A percentile compares a stretch with the other conserved stretches of the same genome.
Evolutionary conservation across 2,797 vertebrate genomes (phyloP).

Genomic region (Lateolabrax maculatus): DNA sequence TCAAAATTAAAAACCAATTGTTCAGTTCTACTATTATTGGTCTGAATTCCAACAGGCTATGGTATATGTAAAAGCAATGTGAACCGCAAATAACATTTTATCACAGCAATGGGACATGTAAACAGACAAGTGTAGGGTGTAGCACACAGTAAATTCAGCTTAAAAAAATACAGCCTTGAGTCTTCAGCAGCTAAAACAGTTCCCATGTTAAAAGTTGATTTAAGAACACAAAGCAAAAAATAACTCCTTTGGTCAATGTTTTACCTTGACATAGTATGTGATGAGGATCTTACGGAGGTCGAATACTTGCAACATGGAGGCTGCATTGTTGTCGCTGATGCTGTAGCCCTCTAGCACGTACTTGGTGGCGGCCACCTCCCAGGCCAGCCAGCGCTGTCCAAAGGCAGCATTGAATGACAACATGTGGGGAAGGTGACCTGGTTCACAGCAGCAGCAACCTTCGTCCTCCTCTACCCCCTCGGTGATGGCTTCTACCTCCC

Average conservation of each 20-base stretch:
- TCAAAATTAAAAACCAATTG: background rate
- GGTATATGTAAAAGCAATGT: background rate
- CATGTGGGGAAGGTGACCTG: constrained; percentile 96
- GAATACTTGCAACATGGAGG: constrained; percentile 99
- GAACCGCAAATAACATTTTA: background rate
- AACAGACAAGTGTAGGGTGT: background rate
- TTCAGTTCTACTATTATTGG: background rate
- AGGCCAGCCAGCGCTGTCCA: constrained; percentile 97
- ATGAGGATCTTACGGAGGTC: constrained; percentile 98
- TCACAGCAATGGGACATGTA: background rate
- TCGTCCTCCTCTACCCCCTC: constrained; percentile 99
- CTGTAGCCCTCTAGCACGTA: constrained; percentile 98
- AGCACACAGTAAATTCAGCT: background rate
- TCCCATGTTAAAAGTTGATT: background rate
- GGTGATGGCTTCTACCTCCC: constrained; percentile 98
- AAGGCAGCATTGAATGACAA: constrained; percentile 98
- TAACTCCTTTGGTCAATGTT: background rate
- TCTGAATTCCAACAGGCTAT: background rate
- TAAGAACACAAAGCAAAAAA: background rate
- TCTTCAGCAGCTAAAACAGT: background rate
- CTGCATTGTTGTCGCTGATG: constrained; percentile 98
- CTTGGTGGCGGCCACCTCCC: constrained; percentile 98
- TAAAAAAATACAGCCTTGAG: background rate
- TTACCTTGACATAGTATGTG: constrained; percentile 98
- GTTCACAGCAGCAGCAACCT: constrained; percentile 98